These are phyloP conservation scores for Leptinotarsa undecemlineata DNA, from an alignment of 1,140 invertebrate genomes.

Conservation along the genomic window DNA sequence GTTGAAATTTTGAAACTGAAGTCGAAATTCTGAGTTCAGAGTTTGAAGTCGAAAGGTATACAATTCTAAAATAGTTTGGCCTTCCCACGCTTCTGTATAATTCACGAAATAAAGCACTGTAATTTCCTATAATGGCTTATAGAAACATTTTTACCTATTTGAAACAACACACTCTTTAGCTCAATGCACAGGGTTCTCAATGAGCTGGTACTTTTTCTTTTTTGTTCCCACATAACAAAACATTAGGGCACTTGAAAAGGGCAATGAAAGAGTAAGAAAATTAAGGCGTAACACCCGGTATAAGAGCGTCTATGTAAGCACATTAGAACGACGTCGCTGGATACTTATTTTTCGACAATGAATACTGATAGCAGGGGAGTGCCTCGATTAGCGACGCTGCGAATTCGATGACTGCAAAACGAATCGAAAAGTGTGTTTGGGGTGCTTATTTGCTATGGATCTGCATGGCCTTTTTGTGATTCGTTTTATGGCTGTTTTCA, in stretches of 20 bases:
- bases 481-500: background rate
- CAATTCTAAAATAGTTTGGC: too few species aligned
- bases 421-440: slow-evolving; percentile 31
- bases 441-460: slow-evolving; percentile 1
- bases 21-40: too few species aligned
- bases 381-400: slow-evolving; percentile 38
- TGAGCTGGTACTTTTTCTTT: too few species aligned
- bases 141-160: too few species aligned
- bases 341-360: slow-evolving; percentile 37
- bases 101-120: too few species aligned
- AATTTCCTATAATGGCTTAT: too few species aligned
- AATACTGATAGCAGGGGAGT: slow-evolving; percentile 41
- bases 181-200: too few species aligned
- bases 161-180: too few species aligned
- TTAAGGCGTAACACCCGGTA: slow-evolving; percentile 40
- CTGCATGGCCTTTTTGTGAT: slow-evolving; percentile 15
- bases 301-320: slow-evolving; percentile 31
- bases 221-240: background rate
- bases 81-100: too few species aligned
- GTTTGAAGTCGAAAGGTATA: too few species aligned
- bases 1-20: too few species aligned
- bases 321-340: slow-evolving; percentile 36
- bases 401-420: slow-evolving; percentile 35
- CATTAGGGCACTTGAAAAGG: background rate
- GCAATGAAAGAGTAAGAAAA: slow-evolving; percentile 26